Percentiles rank a stretch among this genome's conserved stretches.
Evolutionary conservation across 92 coral and sea anemone species (phyloP).

Genomic region (Zoanthus sansibaricus): DNA sequence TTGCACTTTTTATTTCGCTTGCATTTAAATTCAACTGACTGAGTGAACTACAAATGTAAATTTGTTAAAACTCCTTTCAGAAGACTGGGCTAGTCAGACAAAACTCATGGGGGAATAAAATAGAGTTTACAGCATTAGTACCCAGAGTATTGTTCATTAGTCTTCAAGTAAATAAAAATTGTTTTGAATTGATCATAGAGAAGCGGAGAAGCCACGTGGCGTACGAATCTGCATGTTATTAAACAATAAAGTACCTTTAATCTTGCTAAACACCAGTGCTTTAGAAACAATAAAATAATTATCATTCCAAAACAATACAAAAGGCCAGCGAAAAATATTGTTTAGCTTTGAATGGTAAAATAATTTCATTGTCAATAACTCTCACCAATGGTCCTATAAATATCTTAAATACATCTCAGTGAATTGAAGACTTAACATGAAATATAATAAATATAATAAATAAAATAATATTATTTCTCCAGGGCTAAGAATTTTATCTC

Average conservation of each 20-base stretch:
- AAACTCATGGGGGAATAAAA: not conserved
- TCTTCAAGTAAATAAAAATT: not conserved
- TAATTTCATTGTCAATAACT: no score
- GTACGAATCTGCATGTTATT: not conserved
- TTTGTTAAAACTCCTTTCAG: not conserved
- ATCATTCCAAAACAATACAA: no score
- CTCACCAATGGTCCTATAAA: no score
- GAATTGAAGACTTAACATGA: no score
- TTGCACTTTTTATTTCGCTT: not conserved
- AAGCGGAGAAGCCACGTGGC: not conserved
- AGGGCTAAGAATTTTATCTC: no score
- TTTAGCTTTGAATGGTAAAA: no score
- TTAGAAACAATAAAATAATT: no score
- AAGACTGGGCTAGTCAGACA: not conserved
- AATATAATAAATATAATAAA: no score
- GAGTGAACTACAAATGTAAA: not conserved
- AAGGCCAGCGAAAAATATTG: no score
- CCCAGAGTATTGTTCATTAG: not conserved
- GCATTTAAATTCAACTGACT: not conserved
- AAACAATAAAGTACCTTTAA: not conserved
- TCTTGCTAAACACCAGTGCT: not conserved
- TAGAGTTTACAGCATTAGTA: not conserved
- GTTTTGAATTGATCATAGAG: not conserved
- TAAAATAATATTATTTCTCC: no score
- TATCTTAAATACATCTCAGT: no score